These are phyloP conservation scores for Australoheros scitulus DNA, from an alignment of 2,113 vertebrate genomes.

Conservation along the genomic window DNA sequence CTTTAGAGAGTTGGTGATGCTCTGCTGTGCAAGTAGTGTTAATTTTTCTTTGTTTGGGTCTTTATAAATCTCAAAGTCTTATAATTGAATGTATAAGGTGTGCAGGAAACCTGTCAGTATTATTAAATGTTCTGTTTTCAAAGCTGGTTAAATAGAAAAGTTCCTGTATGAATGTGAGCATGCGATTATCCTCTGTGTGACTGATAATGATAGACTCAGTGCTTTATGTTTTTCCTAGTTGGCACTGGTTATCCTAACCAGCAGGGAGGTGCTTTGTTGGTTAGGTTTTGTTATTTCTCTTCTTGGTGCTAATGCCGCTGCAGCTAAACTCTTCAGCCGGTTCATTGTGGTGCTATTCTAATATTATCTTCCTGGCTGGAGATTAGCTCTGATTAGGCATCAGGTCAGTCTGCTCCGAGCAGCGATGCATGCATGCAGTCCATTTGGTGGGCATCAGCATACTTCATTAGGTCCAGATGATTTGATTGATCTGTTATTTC, in stretches of 20 bases:
- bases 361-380: conserved; percentile 68
- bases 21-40: neutral
- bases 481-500: neutral
- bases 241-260: conserved; percentile 4
- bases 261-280: conserved; percentile 14
- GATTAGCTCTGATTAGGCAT: conserved; percentile 74
- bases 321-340: conserved; percentile 40
- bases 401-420: conserved; percentile 33
- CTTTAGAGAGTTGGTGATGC: neutral
- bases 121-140: neutral
- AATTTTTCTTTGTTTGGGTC: neutral
- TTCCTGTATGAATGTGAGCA: neutral
- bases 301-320: conserved; percentile 30
- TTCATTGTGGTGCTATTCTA: conserved; percentile 53
- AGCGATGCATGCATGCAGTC: neutral
- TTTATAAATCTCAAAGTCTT: neutral
- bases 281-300: conserved; percentile 5
- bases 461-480: neutral
- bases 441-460: neutral
- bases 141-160: neutral
- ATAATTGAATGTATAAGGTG: neutral
- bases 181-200: neutral
- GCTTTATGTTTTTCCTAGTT: neutral
- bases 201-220: neutral
- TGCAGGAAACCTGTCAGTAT: neutral